These are phyloP conservation scores for Drosophila pectinifera DNA, from an alignment of 1,140 invertebrate species.

Conservation along the genomic window DNA sequence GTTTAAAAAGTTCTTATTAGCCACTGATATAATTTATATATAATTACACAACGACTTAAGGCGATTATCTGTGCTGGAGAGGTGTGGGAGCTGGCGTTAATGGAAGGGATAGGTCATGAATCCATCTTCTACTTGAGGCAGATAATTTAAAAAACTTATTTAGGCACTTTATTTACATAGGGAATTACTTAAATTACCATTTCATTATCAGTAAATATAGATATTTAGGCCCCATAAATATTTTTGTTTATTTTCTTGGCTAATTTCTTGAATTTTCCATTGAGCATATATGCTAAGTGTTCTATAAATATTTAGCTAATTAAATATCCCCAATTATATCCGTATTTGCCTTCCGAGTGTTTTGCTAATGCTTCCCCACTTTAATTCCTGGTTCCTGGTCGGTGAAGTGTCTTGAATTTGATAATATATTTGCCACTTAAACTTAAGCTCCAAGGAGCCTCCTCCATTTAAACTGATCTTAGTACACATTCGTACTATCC, in stretches of 20 bases:
- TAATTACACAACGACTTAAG: conserved; percentile 26
- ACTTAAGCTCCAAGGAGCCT: not conserved
- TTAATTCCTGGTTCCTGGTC: conserved; percentile 6
- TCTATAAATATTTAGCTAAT: conserved; percentile 39
- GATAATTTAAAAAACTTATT: not conserved
- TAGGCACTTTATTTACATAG: too few species aligned
- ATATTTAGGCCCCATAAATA: too few species aligned
- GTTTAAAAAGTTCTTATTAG: conserved; percentile 42
- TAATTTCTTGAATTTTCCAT: not conserved
- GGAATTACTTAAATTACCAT: not conserved
- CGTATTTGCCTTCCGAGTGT: conserved; percentile 13
- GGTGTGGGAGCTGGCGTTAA: conserved; percentile 12
- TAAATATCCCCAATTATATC: conserved; percentile 11
- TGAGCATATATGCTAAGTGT: conserved; percentile 20
- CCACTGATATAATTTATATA: conserved; percentile 28
- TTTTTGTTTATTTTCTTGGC: not conserved
- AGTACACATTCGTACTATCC: conserved; percentile 7
- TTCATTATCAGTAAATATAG: not conserved
- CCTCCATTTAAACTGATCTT: not conserved
- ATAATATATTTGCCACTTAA: not conserved
- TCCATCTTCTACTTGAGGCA: not conserved
- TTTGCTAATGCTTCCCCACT: conserved; percentile 31
- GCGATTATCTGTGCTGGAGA: conserved; percentile 4
- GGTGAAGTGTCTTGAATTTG: not conserved
- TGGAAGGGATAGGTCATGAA: conserved; percentile 34